These are phyloP conservation scores for Ectemnius cavifrons DNA, from an alignment of 2,888 invertebrate genomes.

Conservation along the genomic window DNA sequence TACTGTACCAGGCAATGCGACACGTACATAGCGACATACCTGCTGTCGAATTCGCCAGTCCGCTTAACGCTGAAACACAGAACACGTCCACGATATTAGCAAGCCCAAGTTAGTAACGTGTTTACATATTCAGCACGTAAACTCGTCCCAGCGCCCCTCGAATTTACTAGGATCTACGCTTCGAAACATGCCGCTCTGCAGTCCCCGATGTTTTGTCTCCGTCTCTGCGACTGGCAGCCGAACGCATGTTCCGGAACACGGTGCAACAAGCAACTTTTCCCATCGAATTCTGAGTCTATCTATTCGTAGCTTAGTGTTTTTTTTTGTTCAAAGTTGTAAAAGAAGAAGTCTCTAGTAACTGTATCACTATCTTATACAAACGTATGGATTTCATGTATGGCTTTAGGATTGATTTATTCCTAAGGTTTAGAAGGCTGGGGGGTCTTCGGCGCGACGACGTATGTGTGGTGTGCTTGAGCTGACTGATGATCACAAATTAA, in stretches of 20 bases:
- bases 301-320: too few species aligned
- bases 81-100: conserved; percentile 67
- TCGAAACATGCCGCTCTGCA: conserved; percentile 27
- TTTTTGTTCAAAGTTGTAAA: too few species aligned
- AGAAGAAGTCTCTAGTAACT: too few species aligned
- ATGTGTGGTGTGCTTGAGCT: background rate
- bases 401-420: too few species aligned
- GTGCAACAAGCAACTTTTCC: background rate
- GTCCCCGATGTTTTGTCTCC: conserved; percentile 10
- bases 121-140: conserved; percentile 47
- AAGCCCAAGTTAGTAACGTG: conserved; percentile 60
- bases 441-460: background rate
- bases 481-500: background rate
- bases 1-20: conserved; percentile 78
- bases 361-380: too few species aligned
- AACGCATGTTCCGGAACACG: conserved; percentile 5
- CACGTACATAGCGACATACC: conserved; percentile 79
- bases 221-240: background rate
- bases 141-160: conserved; percentile 20
- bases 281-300: too few species aligned
- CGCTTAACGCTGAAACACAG: conserved; percentile 79
- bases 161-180: conserved; percentile 33
- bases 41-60: conserved; percentile 79
- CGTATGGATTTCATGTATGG: too few species aligned
- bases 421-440: background rate